phyloP scores from a whole-genome alignment of 2,113 vertebrate species.

The Myocastor coypus region DNA sequence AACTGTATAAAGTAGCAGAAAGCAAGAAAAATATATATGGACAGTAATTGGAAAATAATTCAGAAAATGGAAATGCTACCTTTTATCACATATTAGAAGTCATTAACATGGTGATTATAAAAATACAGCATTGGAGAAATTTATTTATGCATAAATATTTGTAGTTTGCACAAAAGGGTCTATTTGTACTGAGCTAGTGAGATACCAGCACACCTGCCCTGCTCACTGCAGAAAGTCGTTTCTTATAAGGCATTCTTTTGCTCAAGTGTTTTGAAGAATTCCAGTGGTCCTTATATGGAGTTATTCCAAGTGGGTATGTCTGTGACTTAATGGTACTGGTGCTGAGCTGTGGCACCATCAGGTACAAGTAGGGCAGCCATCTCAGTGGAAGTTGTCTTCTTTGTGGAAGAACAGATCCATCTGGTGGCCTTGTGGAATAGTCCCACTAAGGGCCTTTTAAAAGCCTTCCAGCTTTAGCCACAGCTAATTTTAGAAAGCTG shows the following conservation, averaged over 20 bases:
- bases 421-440: slow-evolving; percentile 45
- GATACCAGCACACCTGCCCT: neutral
- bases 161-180: neutral
- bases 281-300: neutral
- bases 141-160: slow-evolving; percentile 14
- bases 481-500: slow-evolving; percentile 78
- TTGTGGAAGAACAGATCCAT: slow-evolving; percentile 51
- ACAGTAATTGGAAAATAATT: slow-evolving; percentile 24
- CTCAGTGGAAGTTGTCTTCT: neutral
- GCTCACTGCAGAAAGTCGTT: slow-evolving; percentile 19
- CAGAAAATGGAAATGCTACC: slow-evolving; percentile 44
- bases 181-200: neutral
- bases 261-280: neutral
- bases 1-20: slow-evolving; percentile 29
- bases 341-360: neutral
- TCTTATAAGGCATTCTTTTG: slow-evolving; percentile 13
- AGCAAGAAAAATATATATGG: neutral
- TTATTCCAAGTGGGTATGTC: neutral
- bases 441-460: neutral
- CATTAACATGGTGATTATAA: slow-evolving; percentile 18
- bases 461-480: slow-evolving; percentile 48
- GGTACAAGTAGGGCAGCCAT: neutral
- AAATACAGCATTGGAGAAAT: neutral
- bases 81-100: slow-evolving; percentile 23
- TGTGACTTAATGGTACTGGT: neutral